A percentile compares a stretch with the other conserved stretches of the same genome.
These are phyloP conservation scores for Ectobius pallidus DNA, from an alignment of 2,888 invertebrate genomes.

Conservation along the genomic window DNA sequence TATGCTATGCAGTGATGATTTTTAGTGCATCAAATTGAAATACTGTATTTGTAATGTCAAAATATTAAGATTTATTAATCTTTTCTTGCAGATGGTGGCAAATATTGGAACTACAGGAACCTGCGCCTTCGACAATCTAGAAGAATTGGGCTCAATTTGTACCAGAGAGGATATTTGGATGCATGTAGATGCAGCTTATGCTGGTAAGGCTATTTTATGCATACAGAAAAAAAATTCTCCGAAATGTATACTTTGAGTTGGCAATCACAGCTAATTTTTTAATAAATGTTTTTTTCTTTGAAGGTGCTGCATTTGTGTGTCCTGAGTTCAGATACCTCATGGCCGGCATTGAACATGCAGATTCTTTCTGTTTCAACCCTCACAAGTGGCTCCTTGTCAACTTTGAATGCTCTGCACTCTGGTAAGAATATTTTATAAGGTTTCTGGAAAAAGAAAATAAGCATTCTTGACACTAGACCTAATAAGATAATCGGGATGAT, in stretches of 20 bases:
- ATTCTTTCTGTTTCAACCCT: slow-evolving; percentile 92
- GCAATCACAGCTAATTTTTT: too few species aligned
- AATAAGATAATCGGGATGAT: too few species aligned
- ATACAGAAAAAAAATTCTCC: too few species aligned
- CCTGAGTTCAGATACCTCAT: slow-evolving; percentile 86
- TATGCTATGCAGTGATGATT: too few species aligned
- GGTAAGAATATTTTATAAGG: slow-evolving; percentile 56
- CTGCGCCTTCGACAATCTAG: slow-evolving; percentile 86
- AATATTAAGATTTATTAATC: too few species aligned
- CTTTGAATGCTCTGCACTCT: slow-evolving; percentile 94
- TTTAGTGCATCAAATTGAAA: too few species aligned
- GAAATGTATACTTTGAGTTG: too few species aligned
- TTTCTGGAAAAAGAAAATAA: too few species aligned
- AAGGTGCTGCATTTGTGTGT: slow-evolving; percentile 85
- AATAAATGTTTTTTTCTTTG: too few species aligned
- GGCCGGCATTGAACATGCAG: slow-evolving; percentile 77
- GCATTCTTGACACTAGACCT: too few species aligned
- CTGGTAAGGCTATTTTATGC: slow-evolving; percentile 56
- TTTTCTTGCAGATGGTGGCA: slow-evolving; percentile 65
- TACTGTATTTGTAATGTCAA: too few species aligned
- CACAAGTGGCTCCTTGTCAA: slow-evolving; percentile 96
- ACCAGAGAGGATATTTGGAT: slow-evolving; percentile 77
- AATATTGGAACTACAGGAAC: slow-evolving; percentile 89
- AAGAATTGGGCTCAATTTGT: slow-evolving; percentile 84
- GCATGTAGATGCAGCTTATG: slow-evolving; percentile 97